Evolutionary conservation across 2,113 vertebrate species (phyloP), one percentile per base, ranked within the genome.

Genomic region (Ictalurus furcatus): DNA sequence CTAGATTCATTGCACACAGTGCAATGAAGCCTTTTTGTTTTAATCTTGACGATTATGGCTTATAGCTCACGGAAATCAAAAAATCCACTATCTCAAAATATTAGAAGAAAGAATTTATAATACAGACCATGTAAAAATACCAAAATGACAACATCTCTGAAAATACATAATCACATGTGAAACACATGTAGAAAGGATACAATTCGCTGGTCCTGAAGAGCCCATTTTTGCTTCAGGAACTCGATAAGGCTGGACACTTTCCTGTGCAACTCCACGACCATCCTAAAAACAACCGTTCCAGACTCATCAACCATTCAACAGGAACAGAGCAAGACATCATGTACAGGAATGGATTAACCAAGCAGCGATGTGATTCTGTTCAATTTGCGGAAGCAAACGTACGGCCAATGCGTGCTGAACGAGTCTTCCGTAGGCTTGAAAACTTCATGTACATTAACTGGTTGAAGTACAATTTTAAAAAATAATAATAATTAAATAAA

Each of bases 181-280:
- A 16, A 14, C 58, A 40, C 34, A 8, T 63, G 6, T 25, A 37
- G n/a, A 86, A 93, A 98, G 96, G 98, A 99, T 99, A 99, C 98
- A 88, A 99, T 95, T 40, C 98, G 95, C 89, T 97, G 97, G 95
- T 99, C 98, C 5, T 99, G 97, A 87, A 97, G 96, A 0, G 97
- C 96, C 98, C 98, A 99, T 92, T 99, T 99, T 94, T 99, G 98
- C 91, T 98, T 99, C 92, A 99, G 93, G 92, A 99, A 99, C 84
- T 99, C 98, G 25, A 99, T 99, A 87, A 99, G 98, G 91, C 97
- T 98, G 93, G 98, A 99, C 25, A 99, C 98, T 90, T 99, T 99
- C 37, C 98, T 96, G 91, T 99, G 98, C 9, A 99, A 95, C 91
- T 99, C 98, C 91, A 99, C 98, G 0, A 99, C 97, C 98, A 99